Evolutionary conservation across 2,797 vertebrate genomes (phyloP).

Genomic region (Kryptolebias ocellatus): DNA sequence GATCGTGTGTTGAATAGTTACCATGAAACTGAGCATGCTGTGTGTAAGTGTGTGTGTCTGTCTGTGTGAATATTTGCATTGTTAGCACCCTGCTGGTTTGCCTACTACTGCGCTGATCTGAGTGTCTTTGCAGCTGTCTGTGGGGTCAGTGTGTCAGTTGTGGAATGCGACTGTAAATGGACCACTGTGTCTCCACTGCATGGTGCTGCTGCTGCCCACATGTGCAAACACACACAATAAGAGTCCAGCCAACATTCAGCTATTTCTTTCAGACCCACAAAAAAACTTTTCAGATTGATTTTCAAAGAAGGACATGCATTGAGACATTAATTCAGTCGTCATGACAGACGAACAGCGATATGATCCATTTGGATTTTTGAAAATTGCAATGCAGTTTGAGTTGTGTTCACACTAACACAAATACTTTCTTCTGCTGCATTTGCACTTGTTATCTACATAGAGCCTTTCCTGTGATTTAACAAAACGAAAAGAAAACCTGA

Average conservation of each 20-base stretch:
- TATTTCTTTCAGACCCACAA: constrained; percentile 15
- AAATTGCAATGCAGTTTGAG: background rate
- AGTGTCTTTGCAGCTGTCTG: constrained; percentile 58
- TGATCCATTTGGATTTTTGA: constrained; percentile 31
- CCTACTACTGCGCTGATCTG: constrained; percentile 9
- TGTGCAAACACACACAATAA: constrained; percentile 11
- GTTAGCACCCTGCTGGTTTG: background rate
- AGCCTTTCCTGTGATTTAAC: too few species aligned
- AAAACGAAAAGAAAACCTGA: too few species aligned
- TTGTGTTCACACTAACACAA: too few species aligned
- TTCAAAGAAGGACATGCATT: background rate
- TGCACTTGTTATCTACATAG: too few species aligned
- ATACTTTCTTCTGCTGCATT: too few species aligned
- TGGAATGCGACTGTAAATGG: constrained; percentile 73
- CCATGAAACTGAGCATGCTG: constrained; percentile 13
- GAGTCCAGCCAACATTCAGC: constrained; percentile 16
- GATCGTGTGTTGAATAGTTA: constrained; percentile 27
- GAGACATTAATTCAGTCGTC: constrained; percentile 22
- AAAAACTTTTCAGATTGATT: constrained; percentile 1
- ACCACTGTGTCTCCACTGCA: constrained; percentile 63
- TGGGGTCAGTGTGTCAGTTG: constrained; percentile 63
- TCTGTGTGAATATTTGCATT: background rate
- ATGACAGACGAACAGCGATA: constrained; percentile 26
- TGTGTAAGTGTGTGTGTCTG: constrained; percentile 9
- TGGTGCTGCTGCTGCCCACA: constrained; percentile 49